Evolutionary conservation across 2,113 vertebrate species (phyloP).

Genomic region (Semnornis frantzii): DNA sequence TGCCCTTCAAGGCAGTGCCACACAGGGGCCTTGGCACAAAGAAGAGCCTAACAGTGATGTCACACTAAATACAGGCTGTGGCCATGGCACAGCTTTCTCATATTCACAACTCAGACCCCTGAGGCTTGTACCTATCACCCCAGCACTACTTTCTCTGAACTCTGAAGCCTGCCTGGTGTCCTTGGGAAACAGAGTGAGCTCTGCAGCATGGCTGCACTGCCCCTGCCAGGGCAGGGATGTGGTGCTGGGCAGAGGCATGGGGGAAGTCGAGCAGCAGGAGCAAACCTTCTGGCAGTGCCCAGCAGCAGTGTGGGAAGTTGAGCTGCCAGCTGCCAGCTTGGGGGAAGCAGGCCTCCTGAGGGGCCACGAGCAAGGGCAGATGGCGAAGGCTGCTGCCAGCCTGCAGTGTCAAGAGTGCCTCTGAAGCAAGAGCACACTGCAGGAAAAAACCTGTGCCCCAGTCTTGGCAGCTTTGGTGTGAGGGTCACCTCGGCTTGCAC

Average conservation of each 20-base stretch:
- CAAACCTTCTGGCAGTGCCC: not conserved
- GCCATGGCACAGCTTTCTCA: not conserved
- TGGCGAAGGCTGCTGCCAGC: not conserved
- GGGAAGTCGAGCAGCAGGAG: not conserved
- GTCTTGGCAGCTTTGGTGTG: fast-evolving
- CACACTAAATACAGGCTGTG: not conserved
- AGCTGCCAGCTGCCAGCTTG: not conserved
- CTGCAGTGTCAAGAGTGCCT: not conserved
- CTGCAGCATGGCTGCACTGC: not conserved
- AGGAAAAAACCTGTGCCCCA: not conserved
- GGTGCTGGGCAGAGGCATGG: fast-evolving
- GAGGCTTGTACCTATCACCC: not conserved
- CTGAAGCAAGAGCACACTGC: not conserved
- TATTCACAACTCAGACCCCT: not conserved
- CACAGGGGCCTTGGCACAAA: not conserved
- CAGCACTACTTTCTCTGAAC: not conserved
- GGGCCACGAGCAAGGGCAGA: not conserved
- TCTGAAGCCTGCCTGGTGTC: not conserved
- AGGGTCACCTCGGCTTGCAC: not conserved
- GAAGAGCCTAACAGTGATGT: not conserved
- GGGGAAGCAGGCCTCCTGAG: not conserved
- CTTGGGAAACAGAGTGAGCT: not conserved
- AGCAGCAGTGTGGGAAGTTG: fast-evolving
- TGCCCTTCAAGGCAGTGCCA: not conserved
- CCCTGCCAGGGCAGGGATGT: not conserved